Evolutionary conservation across 2,888 invertebrate genomes (phyloP).

Genomic region (Rhimphoctona megacephalus): DNA sequence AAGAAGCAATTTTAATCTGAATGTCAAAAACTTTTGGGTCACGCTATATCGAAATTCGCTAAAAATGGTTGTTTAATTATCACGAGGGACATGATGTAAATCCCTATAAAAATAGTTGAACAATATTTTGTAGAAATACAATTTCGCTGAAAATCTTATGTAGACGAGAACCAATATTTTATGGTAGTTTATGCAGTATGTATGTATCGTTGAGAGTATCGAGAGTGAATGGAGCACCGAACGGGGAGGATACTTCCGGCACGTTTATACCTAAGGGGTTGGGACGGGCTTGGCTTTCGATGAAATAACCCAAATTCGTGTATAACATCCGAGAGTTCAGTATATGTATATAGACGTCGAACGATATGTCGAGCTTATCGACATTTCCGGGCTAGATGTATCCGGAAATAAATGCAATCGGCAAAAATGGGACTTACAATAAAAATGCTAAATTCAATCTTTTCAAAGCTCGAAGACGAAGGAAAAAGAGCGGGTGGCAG

Average conservation of each 20-base stretch:
- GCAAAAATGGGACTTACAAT: constrained; percentile 56
- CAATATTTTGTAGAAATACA: not conserved
- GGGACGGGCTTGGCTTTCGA: not conserved
- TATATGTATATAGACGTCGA: not conserved
- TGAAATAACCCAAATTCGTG: constrained; percentile 39
- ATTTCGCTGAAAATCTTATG: constrained; percentile 4
- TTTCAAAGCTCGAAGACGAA: not conserved
- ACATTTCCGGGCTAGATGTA: constrained; percentile 33
- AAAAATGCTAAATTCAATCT: constrained; percentile 64
- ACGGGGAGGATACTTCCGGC: constrained; percentile 26
- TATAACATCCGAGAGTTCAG: not conserved
- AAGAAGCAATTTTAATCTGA: no score
- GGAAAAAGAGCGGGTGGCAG: not conserved
- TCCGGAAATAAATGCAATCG: constrained; percentile 51
- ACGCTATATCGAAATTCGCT: not conserved
- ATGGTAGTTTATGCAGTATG: not conserved
- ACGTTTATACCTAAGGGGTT: constrained; percentile 17
- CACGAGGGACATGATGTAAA: not conserved
- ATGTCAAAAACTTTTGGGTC: not conserved
- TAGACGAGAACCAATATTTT: constrained; percentile 5
- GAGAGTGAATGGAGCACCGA: constrained; percentile 21
- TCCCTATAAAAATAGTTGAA: not conserved
- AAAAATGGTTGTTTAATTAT: not conserved
- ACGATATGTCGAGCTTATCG: constrained; percentile 60
- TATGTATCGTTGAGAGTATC: not conserved